Evolutionary conservation across 1,140 invertebrate species (phyloP).

Genomic region (Drosophila pallidifrons): DNA sequence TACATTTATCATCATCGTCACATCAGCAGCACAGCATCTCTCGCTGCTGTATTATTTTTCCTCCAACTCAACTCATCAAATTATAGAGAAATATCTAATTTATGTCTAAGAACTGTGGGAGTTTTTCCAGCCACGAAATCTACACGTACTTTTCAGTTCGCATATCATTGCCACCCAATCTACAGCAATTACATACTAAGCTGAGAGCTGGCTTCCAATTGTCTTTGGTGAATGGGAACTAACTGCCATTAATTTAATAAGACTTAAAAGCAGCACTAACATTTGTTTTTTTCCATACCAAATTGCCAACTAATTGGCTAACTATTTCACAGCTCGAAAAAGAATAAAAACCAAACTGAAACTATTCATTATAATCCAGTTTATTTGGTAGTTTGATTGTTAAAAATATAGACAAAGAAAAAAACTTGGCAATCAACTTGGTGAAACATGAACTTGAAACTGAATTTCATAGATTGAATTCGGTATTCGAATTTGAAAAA

Average conservation of each 20-base stretch:
- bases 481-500: conserved; percentile 31
- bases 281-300: conserved; percentile 4
- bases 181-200: conserved; percentile 56
- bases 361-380: conserved; percentile 38
- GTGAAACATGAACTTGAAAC: conserved; percentile 45
- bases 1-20: conserved; percentile 70
- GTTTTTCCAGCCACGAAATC: conserved; percentile 16
- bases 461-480: conserved; percentile 3
- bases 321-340: conserved; percentile 27
- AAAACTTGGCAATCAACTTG: conserved; percentile 53
- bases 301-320: conserved; percentile 10
- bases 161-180: conserved; percentile 40
- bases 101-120: conserved; percentile 79
- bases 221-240: conserved; percentile 37
- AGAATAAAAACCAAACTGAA: conserved; percentile 36
- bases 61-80: conserved; percentile 48
- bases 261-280: conserved; percentile 18
- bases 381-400: conserved; percentile 30
- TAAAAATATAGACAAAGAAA: conserved; percentile 21
- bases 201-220: conserved; percentile 28
- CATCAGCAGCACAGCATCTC: conserved; percentile 35
- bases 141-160: conserved; percentile 24
- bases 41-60: conserved; percentile 28
- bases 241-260: conserved; percentile 30
- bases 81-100: conserved; percentile 73